A percentile compares a stretch with the other conserved stretches of the same genome.
These are phyloP conservation scores for Marisa cornuarietis DNA, from an alignment of 1,140 invertebrate species.

Conservation along the genomic window DNA sequence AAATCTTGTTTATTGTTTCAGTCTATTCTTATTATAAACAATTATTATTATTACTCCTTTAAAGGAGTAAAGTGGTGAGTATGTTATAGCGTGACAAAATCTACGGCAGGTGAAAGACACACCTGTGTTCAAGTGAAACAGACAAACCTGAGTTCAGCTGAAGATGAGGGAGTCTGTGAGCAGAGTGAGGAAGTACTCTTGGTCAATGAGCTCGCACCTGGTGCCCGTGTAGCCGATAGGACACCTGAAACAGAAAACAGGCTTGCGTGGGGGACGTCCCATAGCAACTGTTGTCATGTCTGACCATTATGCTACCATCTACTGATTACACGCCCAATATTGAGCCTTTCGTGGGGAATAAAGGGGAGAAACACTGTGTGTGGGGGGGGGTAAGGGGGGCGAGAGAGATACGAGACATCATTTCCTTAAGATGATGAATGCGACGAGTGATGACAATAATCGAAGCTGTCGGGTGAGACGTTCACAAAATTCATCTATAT, in stretches of 20 bases:
- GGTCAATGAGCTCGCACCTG: slow-evolving; percentile 46
- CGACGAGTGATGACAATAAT: too few relatives aligned
- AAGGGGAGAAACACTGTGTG: background rate
- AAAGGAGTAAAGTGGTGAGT: too few relatives aligned
- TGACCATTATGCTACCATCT: background rate
- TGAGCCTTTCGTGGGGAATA: background rate
- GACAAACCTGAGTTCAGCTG: slow-evolving; percentile 22
- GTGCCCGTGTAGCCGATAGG: slow-evolving; percentile 44
- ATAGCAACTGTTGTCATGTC: background rate
- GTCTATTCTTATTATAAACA: too few relatives aligned
- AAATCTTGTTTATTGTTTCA: too few relatives aligned
- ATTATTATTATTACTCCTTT: too few relatives aligned
- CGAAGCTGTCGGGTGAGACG: too few relatives aligned
- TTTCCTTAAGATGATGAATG: background rate
- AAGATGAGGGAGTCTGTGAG: slow-evolving; percentile 32
- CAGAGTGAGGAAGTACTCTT: slow-evolving; percentile 44
- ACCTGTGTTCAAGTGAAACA: background rate
- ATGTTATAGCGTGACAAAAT: too few relatives aligned
- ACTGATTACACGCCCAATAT: background rate
- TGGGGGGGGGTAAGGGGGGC: background rate
- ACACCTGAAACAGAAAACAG: slow-evolving; percentile 41
- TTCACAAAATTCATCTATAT: too few relatives aligned
- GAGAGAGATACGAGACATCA: background rate
- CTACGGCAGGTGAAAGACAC: too few relatives aligned
- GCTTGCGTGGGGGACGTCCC: too few relatives aligned